Conservation (phyloP, 2,113 vertebrate species). For the Caranx ignobilis region DNA sequence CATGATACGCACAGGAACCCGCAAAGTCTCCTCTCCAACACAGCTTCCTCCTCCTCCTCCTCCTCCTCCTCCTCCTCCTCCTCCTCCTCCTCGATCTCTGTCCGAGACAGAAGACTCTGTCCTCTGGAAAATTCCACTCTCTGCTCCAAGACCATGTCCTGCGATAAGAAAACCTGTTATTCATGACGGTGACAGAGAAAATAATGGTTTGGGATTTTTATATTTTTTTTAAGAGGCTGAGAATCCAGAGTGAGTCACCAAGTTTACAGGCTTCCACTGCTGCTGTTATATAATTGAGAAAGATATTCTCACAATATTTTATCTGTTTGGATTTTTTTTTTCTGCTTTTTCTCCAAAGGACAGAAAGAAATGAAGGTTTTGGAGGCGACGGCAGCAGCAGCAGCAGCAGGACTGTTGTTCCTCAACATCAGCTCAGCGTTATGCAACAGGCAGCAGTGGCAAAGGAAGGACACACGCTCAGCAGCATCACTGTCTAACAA, state of each 20-base stretch:
- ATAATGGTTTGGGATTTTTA: constrained; percentile 36
- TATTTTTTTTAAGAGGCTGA: constrained; percentile 29
- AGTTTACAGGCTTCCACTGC: constrained; percentile 10
- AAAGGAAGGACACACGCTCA: constrained; percentile 9
- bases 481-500: constrained; percentile 13
- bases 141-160: constrained; percentile 66
- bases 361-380: not conserved
- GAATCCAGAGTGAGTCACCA: constrained; percentile 34
- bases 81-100: too few relatives aligned
- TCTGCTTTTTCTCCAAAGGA: not conserved
- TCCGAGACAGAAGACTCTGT: constrained; percentile 35
- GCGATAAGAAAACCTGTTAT: constrained; percentile 71
- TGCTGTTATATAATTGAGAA: not conserved
- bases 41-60: constrained; percentile 29
- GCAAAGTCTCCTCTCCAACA: constrained; percentile 35
- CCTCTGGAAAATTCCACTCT: constrained; percentile 78
- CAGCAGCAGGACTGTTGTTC: not conserved
- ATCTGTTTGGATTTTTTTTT: not conserved
- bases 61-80: too few relatives aligned
- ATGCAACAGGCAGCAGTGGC: constrained; percentile 53
- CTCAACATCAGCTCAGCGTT: constrained; percentile 25
- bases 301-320: not conserved
- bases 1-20: constrained; percentile 53
- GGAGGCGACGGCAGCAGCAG: not conserved
- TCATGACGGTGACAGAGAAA: constrained; percentile 51